Base-by-base conservation (phyloP, 2,113 vertebrate species). In the Chloropsis hardwickii region DNA sequence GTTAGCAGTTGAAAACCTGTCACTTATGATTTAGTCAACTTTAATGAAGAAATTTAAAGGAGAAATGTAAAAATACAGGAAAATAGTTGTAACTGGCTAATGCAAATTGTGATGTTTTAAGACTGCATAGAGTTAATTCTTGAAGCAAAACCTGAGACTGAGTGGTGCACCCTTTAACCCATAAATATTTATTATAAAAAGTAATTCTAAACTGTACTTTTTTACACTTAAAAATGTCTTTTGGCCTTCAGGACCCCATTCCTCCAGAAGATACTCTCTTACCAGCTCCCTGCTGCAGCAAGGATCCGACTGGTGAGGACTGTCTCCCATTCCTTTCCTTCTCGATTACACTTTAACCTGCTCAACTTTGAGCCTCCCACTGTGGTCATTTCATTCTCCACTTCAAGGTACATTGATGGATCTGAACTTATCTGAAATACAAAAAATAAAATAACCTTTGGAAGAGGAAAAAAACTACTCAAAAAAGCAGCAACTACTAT, bases 271-370 rank as follows among this genome's bases (percentile, higher is more conserved):
- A 35, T 0, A 3, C 3, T 6, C 60, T 39, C 98, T 97, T 93
- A 99, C 99, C 99, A 98, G 98, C 99, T 99, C 58, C 99, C 99
- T 0, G 99, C 98, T 3, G 98, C 99, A 2, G 98, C 97, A n/a
- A 99, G 97, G 88, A 99, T 98, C 1, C 99, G 98, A 92, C 98
- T 99, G 89, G 99, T 98, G 66, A 99, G 98, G 50, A 99, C 98
- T 0, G 98, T 98, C 96, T 98, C 98, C 99, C 99, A 99, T 35
- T 99, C 99, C 19, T 98, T 98, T 16, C 99, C 99, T 56, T 99
- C 99, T 83, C 98, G 98, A 91, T 98, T 98, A 97, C 99, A 99
- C 72, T 99, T 98, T 81, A 99, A 97, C 96, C 99, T 99, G 96
- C 99, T 99, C 95, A 99, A 94, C 94, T 98, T 99, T 11, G 98